Conservation (phyloP, 2,888 invertebrate species). For the Helleia helle region DNA sequence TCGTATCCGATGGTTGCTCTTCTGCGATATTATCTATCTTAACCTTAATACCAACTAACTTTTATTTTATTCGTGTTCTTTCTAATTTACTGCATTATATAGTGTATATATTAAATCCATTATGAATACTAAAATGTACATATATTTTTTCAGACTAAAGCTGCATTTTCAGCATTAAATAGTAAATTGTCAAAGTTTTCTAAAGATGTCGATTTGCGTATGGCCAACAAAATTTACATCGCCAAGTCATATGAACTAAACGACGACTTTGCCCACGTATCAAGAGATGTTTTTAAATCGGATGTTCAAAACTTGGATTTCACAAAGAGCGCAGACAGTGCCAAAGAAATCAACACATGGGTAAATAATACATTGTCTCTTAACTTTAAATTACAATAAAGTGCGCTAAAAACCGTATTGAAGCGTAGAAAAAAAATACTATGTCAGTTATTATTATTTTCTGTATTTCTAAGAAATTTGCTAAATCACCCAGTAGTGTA, state of each 20-base stretch:
- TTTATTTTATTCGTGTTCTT: too few relatives aligned
- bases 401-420: too few relatives aligned
- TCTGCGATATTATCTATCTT: too few relatives aligned
- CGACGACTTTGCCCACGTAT: constrained; percentile 64
- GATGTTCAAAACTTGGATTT: constrained; percentile 78
- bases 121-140: too few relatives aligned
- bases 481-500: too few relatives aligned
- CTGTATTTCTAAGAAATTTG: too few relatives aligned
- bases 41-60: too few relatives aligned
- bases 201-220: constrained; percentile 68
- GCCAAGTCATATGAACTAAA: constrained; percentile 62
- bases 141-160: constrained; percentile 37
- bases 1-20: too few relatives aligned
- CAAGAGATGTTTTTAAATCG: constrained; percentile 74
- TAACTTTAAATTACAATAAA: neutral
- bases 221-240: constrained; percentile 81
- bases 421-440: too few relatives aligned
- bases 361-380: constrained; percentile 36
- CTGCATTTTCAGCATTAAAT: constrained; percentile 33
- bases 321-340: constrained; percentile 43
- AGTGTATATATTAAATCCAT: too few relatives aligned
- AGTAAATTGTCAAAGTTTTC: constrained; percentile 31
- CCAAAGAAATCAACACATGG: constrained; percentile 83
- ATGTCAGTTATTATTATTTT: too few relatives aligned
- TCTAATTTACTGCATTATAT: too few relatives aligned